phyloP scores from a whole-genome alignment of 2,113 vertebrate species.

The Pipra filicauda region DNA sequence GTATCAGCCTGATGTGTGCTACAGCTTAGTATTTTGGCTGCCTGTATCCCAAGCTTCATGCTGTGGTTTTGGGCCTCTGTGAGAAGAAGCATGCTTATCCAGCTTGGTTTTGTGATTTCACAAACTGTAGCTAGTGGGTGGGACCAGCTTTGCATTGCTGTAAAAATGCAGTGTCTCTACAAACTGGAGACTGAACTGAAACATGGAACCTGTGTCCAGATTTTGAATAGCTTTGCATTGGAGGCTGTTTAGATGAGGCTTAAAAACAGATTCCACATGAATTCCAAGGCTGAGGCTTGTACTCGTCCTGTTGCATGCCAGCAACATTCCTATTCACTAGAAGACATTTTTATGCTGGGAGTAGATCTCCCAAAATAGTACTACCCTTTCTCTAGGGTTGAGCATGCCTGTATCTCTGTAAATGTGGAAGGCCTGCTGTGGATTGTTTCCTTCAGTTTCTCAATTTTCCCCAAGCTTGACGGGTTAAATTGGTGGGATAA shows the following conservation, averaged over 20 bases:
- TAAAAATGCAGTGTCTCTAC: background rate
- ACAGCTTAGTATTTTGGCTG: background rate
- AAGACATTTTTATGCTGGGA: background rate
- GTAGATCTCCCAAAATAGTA: background rate
- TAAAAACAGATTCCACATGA: background rate
- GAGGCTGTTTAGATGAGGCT: background rate
- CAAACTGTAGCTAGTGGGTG: background rate
- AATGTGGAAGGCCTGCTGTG: background rate
- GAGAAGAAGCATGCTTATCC: background rate
- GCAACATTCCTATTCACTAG: background rate
- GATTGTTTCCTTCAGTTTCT: background rate
- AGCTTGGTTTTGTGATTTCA: background rate
- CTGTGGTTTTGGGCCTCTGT: background rate
- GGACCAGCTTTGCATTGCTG: background rate
- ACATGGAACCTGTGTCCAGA: background rate
- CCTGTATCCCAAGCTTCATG: background rate
- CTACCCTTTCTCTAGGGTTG: background rate
- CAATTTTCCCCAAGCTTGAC: background rate
- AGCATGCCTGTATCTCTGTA: background rate
- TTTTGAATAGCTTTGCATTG: background rate
- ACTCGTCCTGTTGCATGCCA: background rate
- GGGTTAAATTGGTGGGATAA: background rate
- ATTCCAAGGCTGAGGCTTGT: background rate
- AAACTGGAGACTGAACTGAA: background rate
- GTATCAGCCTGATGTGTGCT: background rate